Percentiles rank a stretch among this genome's conserved stretches.
Conservation (phyloP, 2,113 vertebrate genomes). For the Corythaeola cristata region DNA sequence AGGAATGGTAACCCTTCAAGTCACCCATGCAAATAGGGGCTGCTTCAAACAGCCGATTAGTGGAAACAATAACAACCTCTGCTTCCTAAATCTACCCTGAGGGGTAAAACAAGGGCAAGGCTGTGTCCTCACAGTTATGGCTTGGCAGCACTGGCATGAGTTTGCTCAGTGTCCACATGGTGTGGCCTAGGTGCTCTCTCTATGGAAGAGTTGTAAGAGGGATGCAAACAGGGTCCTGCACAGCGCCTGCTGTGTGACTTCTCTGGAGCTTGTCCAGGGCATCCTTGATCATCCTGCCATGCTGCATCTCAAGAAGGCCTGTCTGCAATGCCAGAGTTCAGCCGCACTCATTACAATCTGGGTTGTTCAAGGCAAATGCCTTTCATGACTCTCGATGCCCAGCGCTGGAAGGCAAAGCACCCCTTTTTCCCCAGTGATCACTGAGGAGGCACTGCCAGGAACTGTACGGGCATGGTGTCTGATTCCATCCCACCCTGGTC, state of each 20-base stretch:
- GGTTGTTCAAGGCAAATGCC: neutral
- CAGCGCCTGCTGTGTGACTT: neutral
- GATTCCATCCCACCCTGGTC: neutral
- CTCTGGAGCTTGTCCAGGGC: neutral
- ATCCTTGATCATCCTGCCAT: neutral
- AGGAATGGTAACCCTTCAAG: neutral
- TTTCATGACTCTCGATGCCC: neutral
- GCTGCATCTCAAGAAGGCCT: neutral
- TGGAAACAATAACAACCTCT: neutral
- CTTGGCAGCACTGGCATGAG: neutral
- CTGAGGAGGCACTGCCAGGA: neutral
- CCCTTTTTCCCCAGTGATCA: neutral
- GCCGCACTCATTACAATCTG: neutral
- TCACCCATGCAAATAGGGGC: neutral
- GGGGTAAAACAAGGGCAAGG: neutral
- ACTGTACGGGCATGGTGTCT: accelerated
- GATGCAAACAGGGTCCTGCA: neutral
- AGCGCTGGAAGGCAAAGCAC: neutral
- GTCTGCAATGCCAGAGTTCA: neutral
- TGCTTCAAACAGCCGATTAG: neutral
- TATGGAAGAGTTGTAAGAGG: neutral
- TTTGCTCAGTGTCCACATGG: neutral
- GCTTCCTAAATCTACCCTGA: neutral
- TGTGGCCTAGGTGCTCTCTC: neutral
- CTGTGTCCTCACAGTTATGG: neutral